Base-by-base conservation (phyloP, 2,113 vertebrate genomes). In the Zosterops borbonicus region DNA sequence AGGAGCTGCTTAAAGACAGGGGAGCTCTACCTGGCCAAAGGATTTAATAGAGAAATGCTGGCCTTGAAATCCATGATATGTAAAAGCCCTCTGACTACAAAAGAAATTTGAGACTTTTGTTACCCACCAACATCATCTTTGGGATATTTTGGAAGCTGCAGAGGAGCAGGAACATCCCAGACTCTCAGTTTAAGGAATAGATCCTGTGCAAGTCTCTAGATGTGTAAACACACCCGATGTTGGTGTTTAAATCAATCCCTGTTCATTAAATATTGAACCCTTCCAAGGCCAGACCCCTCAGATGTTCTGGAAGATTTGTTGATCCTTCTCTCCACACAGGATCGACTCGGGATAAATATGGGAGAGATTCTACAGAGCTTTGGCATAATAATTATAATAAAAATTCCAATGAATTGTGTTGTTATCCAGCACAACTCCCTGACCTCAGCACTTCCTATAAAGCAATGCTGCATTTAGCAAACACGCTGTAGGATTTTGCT, bases 171-270 rank as follows among this genome's bases (percentile, higher is more conserved):
- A 71, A 60, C 14, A 50, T n/a, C 35, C 71, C 3, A 1, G 39
- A 23, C 23, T 90, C 78, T 18, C 52, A 39, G 42, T 27, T 84
- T 31, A 42, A 82, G 42, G 47, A 74, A 46, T 31, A 47, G 7
- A 23, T 39, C 20, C 29, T n/a, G 9, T 35, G 24, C 12, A 68
- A 18, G 8, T 70, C 11, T 44, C 9, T 28, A n/a, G 12, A 17
- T 13, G 9, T 8, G 7, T 15, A 39, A 24, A 76, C 9, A 41
- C 8, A 14, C 2, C 14, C 0, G 4, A 18, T 55, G 63, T 37
- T 41, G 53, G 21, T 65, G 50, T 11, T 93, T 42, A 84, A 82
- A 89, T 52, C 33, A 63, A 19, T 11, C 44, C 44, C 41, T 71
- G 68, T 19, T 7, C n/a, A 50, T 5, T n/a, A 35, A 87, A 82